phyloP scores from a whole-genome alignment of 2,888 invertebrate genomes.

The Gastrophysa polygoni region DNA sequence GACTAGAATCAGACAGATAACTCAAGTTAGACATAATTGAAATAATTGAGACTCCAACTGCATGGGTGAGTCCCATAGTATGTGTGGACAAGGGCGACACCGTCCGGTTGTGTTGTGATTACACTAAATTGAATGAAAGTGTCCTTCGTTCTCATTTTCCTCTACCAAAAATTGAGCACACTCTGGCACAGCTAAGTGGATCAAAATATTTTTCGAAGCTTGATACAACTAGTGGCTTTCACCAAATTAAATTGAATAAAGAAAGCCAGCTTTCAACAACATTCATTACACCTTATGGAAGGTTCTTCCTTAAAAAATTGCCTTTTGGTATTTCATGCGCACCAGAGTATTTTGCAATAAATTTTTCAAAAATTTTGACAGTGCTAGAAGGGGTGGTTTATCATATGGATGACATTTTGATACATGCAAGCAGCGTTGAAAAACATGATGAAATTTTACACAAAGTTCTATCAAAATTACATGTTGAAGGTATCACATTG shows the following conservation, averaged over 20 bases:
- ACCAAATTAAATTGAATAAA: constrained; percentile 19
- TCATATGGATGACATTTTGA: constrained; percentile 7
- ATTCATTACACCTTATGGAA: constrained; percentile 7
- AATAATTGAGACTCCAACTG: constrained; percentile 14
- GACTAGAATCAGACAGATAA: constrained; percentile 11
- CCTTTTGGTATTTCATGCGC: constrained; percentile 1
- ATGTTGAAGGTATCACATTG: background rate
- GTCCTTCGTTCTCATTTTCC: constrained; percentile 19
- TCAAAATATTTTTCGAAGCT: constrained; percentile 34
- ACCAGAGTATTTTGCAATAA: constrained; percentile 5
- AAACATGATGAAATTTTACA: constrained; percentile 35
- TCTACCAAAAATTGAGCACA: constrained; percentile 38
- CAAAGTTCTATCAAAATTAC: constrained; percentile 14
- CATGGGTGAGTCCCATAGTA: constrained; percentile 23
- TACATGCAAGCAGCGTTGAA: constrained; percentile 28
- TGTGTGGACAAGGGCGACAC: constrained; percentile 5
- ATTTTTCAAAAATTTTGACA: background rate
- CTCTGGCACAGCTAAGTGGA: constrained; percentile 34
- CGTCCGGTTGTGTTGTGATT: constrained; percentile 30
- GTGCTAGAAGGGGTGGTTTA: background rate
- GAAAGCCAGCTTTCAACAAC: constrained; percentile 9
- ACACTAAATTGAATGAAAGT: constrained; percentile 31
- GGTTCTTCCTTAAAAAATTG: background rate
- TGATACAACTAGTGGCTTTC: constrained; percentile 22
- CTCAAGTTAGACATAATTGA: constrained; percentile 15